Evolutionary conservation across 2,113 vertebrate genomes (phyloP), one percentile per base, ranked within the genome.

Genomic region (Madoqua kirkii): DNA sequence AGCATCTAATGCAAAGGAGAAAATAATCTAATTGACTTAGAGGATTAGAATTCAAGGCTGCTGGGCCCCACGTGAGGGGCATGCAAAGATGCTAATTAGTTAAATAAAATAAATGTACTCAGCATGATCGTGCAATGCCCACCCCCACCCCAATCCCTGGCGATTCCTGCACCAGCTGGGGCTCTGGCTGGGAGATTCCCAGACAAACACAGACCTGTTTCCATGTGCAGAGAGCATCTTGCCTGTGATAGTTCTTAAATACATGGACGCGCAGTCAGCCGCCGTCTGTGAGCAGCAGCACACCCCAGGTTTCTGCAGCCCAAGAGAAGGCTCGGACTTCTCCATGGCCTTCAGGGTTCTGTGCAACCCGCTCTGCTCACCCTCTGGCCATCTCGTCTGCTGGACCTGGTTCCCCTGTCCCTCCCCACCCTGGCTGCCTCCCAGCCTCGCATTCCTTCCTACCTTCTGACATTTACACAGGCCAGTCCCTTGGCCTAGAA

Each of bases 11-110:
- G 29, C 97, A 89, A 95, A 98, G 97, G 95, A 98, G 82, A 82
- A 95, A 98, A 93, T 97, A 87, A 98, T 97, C 98, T 92, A 95
- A 98, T 98, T 98, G 98, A 93, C 87, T 95, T 87, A 55, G 93
- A 0, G 50, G 98, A 98, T 98, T 98, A 97, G 98, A 96, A 97
- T 97, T 98, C 78, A 9, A 93, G 98, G 97, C 98, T 96, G 76
- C 96, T 96, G 88, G 96, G 96, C 93, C 78, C 92, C 97, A 33
- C 3, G 88, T 97, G 98, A 97, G 55, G 82, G 87, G 97, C 97
- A 97, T 87, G 92, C 43, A 57, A 94, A 95, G 81, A 50, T 25
- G 2, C 64, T 97, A 91, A 98, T 98, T 96, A 97, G 92, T 92
- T 90, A 96, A 98, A 97, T 90, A 94, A 94, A 97, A 94, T 87